Evolutionary conservation across 2,113 vertebrate genomes (phyloP).

Genomic region (Neogobius melanostomus): DNA sequence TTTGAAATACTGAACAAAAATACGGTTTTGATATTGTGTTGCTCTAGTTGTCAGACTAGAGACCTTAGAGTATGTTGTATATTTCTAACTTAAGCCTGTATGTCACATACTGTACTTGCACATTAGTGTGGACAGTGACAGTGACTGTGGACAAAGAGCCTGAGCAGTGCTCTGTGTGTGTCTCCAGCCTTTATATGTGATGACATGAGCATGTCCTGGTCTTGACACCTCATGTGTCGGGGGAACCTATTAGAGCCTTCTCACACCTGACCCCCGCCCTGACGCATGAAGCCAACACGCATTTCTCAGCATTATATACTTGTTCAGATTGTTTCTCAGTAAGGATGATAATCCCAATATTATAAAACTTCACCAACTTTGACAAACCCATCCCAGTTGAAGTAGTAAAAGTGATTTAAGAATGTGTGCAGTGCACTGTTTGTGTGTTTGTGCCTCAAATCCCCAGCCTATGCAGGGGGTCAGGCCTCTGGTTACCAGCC

Average conservation of each 20-base stretch:
- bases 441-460: slow-evolving; percentile 35
- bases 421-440: slow-evolving; percentile 16
- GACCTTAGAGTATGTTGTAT: not conserved
- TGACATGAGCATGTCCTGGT: slow-evolving; percentile 57
- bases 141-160: not conserved
- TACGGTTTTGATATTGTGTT: not conserved
- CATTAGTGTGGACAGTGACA: not conserved
- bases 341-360: not conserved
- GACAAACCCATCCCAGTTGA: not conserved
- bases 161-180: slow-evolving; percentile 14
- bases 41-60: not conserved
- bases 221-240: slow-evolving; percentile 71
- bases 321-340: not conserved
- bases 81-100: not conserved
- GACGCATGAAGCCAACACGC: slow-evolving; percentile 29
- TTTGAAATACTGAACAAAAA: not conserved
- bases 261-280: slow-evolving; percentile 68
- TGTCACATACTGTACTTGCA: not conserved
- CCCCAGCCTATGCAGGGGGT: slow-evolving; percentile 54
- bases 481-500: slow-evolving; percentile 58
- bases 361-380: not conserved
- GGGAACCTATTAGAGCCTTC: slow-evolving; percentile 75
- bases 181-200: slow-evolving; percentile 20
- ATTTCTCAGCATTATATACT: slow-evolving; percentile 4
- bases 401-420: not conserved